phyloP scores from a whole-genome alignment of 2,113 vertebrate genomes.

The Oreochromis niloticus region DNA sequence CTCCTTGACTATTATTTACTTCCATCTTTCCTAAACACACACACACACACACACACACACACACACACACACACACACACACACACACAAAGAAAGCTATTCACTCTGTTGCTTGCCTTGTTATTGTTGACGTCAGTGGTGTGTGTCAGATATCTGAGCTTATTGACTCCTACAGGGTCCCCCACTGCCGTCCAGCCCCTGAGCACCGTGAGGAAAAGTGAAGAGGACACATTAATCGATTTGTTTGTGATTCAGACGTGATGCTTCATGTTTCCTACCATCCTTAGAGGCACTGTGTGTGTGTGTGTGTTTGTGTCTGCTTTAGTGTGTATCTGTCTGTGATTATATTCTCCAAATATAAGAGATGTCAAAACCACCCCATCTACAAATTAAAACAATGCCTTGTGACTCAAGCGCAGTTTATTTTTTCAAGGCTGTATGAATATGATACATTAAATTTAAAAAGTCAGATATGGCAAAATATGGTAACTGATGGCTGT shows the following conservation, averaged over 20 bases:
- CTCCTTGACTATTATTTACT: background rate
- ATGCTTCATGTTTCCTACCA: background rate
- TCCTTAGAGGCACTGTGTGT: background rate
- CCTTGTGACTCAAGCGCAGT: background rate
- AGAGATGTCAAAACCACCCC: background rate
- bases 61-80: background rate
- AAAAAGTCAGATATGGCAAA: background rate
- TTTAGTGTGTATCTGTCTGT: background rate
- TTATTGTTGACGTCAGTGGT: background rate
- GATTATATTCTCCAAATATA: background rate
- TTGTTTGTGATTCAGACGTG: background rate
- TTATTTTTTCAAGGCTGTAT: background rate
- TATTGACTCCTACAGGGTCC: background rate
- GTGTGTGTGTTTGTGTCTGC: background rate
- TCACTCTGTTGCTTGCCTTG: background rate
- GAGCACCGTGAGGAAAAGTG: background rate
- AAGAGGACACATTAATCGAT: slow-evolving; percentile 16
- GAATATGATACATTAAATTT: background rate
- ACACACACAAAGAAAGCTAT: background rate
- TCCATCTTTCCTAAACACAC: background rate
- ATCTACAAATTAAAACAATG: background rate
- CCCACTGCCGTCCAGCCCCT: background rate
- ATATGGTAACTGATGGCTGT: background rate
- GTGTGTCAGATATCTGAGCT: slow-evolving; percentile 8
- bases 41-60: background rate